Evolutionary conservation across 2,797 vertebrate species (phyloP).

Genomic region (Harpagifer antarcticus): DNA sequence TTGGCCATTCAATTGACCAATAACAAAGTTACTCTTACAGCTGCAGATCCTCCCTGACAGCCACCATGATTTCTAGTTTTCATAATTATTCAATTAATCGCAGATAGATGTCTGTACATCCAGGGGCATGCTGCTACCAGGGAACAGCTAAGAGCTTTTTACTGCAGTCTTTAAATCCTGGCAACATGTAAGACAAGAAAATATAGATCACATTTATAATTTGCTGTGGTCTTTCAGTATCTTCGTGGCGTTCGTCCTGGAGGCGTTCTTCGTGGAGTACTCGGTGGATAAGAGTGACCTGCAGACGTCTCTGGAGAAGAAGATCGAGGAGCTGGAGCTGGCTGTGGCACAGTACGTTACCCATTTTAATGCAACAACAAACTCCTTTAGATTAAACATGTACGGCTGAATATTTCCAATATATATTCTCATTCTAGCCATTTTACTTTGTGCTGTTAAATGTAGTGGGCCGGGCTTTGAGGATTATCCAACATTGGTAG

Average conservation of each 20-base stretch:
- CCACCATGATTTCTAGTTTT: background rate
- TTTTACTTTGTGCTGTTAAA: no score
- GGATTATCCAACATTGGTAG: no score
- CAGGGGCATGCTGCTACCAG: background rate
- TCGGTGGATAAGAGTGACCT: conserved; percentile 92
- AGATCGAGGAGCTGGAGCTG: conserved; percentile 93
- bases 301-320: conserved; percentile 93
- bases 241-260: conserved; percentile 94
- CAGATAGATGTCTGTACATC: background rate
- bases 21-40: background rate
- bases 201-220: conserved; percentile 57
- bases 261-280: conserved; percentile 95
- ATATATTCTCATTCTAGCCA: no score
- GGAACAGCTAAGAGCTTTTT: background rate
- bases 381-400: no score
- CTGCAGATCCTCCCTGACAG: background rate
- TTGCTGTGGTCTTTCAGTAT: conserved; percentile 82
- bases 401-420: no score
- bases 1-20: no score
- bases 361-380: background rate
- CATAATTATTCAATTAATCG: background rate
- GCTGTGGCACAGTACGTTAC: conserved; percentile 88
- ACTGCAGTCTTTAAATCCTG: background rate
- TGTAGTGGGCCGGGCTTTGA: no score
- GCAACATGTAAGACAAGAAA: background rate